phyloP scores from a whole-genome alignment of 2,113 vertebrate genomes.

The Paramormyrops kingsleyae region DNA sequence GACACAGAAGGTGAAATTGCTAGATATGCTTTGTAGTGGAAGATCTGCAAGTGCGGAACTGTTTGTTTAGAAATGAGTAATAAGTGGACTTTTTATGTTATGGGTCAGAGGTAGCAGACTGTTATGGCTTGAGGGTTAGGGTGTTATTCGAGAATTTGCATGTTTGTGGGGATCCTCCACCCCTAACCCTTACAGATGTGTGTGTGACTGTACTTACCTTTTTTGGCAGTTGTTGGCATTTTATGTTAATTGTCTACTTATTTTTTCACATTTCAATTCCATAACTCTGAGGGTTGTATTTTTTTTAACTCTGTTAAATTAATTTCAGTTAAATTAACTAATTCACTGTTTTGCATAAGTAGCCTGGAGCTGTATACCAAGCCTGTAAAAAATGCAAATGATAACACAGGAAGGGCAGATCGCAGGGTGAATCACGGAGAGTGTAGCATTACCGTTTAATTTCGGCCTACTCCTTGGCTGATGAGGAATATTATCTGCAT shows the following conservation, averaged over 20 bases:
- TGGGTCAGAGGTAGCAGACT: not conserved
- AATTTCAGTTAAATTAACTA: not conserved
- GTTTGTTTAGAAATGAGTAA: not conserved
- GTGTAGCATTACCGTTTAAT: not conserved
- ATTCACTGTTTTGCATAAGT: not conserved
- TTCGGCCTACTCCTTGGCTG: not conserved
- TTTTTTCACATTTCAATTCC: not conserved
- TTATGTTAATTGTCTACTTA: not conserved
- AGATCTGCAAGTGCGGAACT: not conserved
- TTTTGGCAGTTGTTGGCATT: not conserved
- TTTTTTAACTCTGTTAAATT: not conserved
- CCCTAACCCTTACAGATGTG: not conserved
- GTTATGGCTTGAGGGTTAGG: not conserved
- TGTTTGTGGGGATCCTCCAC: not conserved
- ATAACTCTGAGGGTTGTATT: not conserved
- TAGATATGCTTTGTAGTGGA: not conserved
- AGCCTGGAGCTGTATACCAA: not conserved
- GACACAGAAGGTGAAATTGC: not conserved
- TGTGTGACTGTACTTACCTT: not conserved
- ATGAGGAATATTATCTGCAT: slow-evolving; percentile 12
- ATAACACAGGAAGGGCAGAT: not conserved
- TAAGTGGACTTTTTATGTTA: not conserved
- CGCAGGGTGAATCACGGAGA: not conserved
- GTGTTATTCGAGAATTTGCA: not conserved
- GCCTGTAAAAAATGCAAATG: not conserved